Conservation (phyloP, 2,797 vertebrate species). For the Vipera latastei region DNA sequence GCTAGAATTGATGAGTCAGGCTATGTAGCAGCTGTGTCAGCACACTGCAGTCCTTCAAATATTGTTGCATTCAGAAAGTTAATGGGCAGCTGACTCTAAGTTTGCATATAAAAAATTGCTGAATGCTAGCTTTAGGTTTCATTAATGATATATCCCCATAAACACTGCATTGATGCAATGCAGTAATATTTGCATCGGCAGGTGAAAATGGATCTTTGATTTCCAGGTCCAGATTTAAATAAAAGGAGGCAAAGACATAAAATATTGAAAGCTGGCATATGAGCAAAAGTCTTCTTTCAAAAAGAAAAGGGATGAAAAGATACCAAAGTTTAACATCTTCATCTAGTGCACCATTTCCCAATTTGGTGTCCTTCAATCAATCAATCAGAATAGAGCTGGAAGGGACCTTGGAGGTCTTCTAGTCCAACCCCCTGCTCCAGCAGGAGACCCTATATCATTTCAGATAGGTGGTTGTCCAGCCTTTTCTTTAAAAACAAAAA, state of each 20-base stretch:
- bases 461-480: too few relatives aligned
- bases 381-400: too few relatives aligned
- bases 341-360: background rate
- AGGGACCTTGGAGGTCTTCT: too few relatives aligned
- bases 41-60: constrained; percentile 28
- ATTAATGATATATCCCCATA: constrained; percentile 41
- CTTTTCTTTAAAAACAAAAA: too few relatives aligned
- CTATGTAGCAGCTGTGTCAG: background rate
- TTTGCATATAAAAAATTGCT: background rate
- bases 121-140: constrained; percentile 45
- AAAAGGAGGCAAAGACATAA: constrained; percentile 56
- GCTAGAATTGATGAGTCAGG: background rate
- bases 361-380: background rate
- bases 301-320: constrained; percentile 51
- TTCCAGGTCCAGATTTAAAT: constrained; percentile 56
- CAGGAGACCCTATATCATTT: too few relatives aligned
- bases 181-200: constrained; percentile 18
- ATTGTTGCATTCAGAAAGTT: constrained; percentile 52
- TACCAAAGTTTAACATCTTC: background rate
- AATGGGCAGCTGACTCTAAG: constrained; percentile 52
- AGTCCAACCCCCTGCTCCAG: too few relatives aligned
- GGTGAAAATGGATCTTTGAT: constrained; percentile 39
- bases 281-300: constrained; percentile 44
- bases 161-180: constrained; percentile 37
- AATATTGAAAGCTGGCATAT: constrained; percentile 32